Evolutionary conservation across 2,888 invertebrate genomes (phyloP), one percentile per base, ranked within the genome.

Genomic region (Spilosoma lubricipeda): DNA sequence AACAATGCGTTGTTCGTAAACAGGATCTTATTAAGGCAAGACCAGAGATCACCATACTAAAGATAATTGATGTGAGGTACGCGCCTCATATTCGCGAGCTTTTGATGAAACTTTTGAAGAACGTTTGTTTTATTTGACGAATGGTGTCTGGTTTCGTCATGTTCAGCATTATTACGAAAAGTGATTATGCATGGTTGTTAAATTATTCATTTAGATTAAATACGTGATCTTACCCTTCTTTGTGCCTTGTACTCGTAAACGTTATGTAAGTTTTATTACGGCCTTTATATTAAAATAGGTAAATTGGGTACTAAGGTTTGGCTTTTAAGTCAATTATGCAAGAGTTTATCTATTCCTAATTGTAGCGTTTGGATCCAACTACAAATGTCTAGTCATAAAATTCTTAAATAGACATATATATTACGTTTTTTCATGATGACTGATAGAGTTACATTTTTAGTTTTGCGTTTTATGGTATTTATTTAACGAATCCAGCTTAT

Each of bases 1-100:
- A 69, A 77, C 82, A 84, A 80, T 73, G 74, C 73, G 70, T 70
- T 67, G 70, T 78, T 79, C 68, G 72, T 74, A 74, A 70, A 66
- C 63, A 59, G 30, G 65, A 56, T 45, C 64, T 70, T 70, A 63
- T 63, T 63, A 69, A 70, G 63, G 48, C 64, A 45, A 59, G 75
- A 33, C 64, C 72, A 75, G 75, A 70, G 42, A 66, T 42, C 70
- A 70, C 63, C 15, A 30, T 63, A 70, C n/a, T 36, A 67, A 74
- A 70, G 45, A 63, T 59, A 36, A 67, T 59, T 64, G 33, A 71
- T 67, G 36, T 8, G 33, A 71, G 45, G 27, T 71, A 52, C 65
- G 65, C 36, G 36, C 23, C 15, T n/a, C 48, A 48, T 23, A 67
- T 67, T 67, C 27, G 67, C 33, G 30, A 48, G 48, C 30, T 30